phyloP scores from a whole-genome alignment of 2,113 vertebrate species.

The Microtus oregoni region DNA sequence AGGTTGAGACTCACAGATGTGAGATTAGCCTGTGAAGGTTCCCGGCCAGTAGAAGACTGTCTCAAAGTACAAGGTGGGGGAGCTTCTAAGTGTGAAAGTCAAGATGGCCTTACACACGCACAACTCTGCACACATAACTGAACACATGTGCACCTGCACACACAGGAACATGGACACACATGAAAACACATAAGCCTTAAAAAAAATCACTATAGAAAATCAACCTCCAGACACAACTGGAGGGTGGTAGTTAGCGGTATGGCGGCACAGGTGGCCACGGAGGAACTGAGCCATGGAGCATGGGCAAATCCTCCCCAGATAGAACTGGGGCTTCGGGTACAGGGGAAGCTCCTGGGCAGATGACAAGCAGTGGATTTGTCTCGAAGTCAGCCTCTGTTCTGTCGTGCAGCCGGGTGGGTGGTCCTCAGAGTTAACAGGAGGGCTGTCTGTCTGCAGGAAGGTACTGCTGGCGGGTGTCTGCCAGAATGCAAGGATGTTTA shows the following conservation, averaged over 20 bases:
- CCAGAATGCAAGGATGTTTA: background rate
- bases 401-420: accelerated
- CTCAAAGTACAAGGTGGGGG: background rate
- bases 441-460: background rate
- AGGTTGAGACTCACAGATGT: background rate
- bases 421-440: background rate
- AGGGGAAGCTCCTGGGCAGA: background rate
- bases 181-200: background rate
- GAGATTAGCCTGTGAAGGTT: background rate
- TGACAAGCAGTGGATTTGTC: background rate
- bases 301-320: accelerated
- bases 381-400: background rate
- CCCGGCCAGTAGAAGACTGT: background rate
- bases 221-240: background rate
- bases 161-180: background rate
- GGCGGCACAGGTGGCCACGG: background rate
- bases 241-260: background rate
- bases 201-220: background rate
- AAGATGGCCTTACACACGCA: background rate
- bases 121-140: background rate
- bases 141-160: background rate
- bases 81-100: background rate
- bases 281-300: background rate
- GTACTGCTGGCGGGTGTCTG: background rate
- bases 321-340: background rate